Percentiles rank a stretch among this genome's conserved stretches.
Evolutionary conservation across 2,888 invertebrate genomes (phyloP).

Genomic region (Drosophila siamana): DNA sequence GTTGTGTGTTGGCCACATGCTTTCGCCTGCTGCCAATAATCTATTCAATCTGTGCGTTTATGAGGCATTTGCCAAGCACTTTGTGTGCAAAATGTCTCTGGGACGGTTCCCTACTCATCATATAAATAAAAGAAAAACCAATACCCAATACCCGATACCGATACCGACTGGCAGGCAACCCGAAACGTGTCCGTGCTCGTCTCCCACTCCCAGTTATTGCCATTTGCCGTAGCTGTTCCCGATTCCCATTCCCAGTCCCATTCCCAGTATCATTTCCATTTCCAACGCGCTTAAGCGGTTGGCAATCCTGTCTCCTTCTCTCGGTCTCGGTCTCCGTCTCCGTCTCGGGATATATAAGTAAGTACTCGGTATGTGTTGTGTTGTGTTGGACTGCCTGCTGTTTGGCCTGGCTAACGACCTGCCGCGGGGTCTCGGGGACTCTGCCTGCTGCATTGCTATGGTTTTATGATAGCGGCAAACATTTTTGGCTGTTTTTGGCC

Average conservation of each 20-base stretch:
- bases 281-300: constrained; percentile 29
- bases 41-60: constrained; percentile 53
- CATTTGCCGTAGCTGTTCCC: background rate
- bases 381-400: constrained; percentile 61
- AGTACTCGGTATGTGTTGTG: background rate
- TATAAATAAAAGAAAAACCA: constrained; percentile 30
- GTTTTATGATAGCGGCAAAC: constrained; percentile 71
- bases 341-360: constrained; percentile 12
- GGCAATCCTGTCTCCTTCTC: constrained; percentile 40
- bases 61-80: constrained; percentile 55
- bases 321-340: constrained; percentile 10
- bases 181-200: constrained; percentile 40
- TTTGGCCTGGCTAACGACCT: constrained; percentile 67
- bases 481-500: constrained; percentile 52
- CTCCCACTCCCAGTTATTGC: background rate
- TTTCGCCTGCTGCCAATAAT: constrained; percentile 44
- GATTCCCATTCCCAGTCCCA: background rate
- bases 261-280: constrained; percentile 2
- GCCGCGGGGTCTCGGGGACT: constrained; percentile 40
- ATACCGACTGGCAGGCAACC: constrained; percentile 3
- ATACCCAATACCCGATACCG: constrained; percentile 7
- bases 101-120: constrained; percentile 27
- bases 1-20: constrained; percentile 11
- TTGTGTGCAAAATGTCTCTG: constrained; percentile 44
- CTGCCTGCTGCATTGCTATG: constrained; percentile 70